phyloP scores from a whole-genome alignment of 2,888 invertebrate genomes.

The Troglohyphantes excavatus region DNA sequence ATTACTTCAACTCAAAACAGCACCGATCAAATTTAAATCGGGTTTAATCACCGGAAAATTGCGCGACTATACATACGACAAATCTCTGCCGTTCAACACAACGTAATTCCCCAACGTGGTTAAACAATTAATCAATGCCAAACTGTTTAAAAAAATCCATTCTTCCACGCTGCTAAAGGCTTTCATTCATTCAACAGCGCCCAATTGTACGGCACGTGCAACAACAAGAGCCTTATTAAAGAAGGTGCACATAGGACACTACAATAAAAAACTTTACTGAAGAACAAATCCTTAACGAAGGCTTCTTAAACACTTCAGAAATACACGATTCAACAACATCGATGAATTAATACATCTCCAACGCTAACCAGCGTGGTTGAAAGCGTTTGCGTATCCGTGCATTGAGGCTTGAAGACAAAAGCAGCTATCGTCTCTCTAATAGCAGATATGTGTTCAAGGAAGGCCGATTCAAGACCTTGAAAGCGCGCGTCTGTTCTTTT shows the following conservation, averaged over 20 bases:
- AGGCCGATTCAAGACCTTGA: background rate
- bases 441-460: background rate
- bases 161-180: background rate
- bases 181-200: background rate
- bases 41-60: background rate
- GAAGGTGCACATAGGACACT: no score
- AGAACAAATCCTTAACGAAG: background rate
- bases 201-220: background rate
- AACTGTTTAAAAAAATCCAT: background rate
- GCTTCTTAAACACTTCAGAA: background rate
- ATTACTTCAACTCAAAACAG: no score
- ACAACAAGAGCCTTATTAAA: background rate
- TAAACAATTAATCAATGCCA: background rate
- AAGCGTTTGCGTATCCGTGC: background rate
- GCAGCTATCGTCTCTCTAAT: background rate
- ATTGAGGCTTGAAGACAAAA: background rate
- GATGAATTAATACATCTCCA: background rate
- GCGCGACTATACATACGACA: background rate
- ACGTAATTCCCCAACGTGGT: background rate
- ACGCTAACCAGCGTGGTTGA: background rate
- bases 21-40: no score
- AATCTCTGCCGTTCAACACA: background rate
- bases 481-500: background rate
- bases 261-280: background rate
- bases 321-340: background rate